phyloP scores from a whole-genome alignment of 2,113 vertebrate species.

The Clinocottus analis region DNA sequence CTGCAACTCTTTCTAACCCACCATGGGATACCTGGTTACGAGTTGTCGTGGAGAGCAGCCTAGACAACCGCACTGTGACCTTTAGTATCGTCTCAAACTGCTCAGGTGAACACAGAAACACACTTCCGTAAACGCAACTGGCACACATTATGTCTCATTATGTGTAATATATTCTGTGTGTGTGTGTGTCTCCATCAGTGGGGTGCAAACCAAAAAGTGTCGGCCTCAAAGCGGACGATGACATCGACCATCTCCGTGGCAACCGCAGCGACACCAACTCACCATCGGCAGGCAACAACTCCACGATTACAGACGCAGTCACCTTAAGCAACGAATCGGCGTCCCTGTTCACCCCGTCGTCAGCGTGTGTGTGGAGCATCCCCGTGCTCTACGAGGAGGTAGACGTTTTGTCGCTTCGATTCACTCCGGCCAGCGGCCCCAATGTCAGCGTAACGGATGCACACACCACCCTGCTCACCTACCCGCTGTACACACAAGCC shows the following conservation, averaged over 20 bases:
- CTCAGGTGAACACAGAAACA: constrained; percentile 83
- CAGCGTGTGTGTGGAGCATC: constrained; percentile 83
- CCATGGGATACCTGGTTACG: constrained; percentile 93
- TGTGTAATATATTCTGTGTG: neutral
- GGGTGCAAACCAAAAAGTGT: constrained; percentile 79
- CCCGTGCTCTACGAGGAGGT: constrained; percentile 87
- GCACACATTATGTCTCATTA: neutral
- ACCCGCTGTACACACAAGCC: constrained; percentile 85
- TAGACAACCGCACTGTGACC: constrained; percentile 64
- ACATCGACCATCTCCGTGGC: constrained; percentile 56
- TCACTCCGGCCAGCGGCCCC: constrained; percentile 81
- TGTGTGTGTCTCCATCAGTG: constrained; percentile 64
- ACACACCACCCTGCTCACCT: constrained; percentile 84
- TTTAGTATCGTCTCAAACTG: constrained; percentile 83
- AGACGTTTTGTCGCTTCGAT: constrained; percentile 90
- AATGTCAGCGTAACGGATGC: constrained; percentile 76
- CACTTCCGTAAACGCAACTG: neutral
- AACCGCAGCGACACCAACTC: constrained; percentile 53
- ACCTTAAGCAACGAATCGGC: constrained; percentile 2
- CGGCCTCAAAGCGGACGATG: constrained; percentile 67
- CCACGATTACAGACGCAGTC: neutral
- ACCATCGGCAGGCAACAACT: constrained; percentile 47
- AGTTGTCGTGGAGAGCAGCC: constrained; percentile 84
- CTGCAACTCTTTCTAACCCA: constrained; percentile 79
- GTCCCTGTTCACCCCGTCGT: neutral